Percentiles rank a stretch among this genome's conserved stretches.
These are phyloP conservation scores for Micromys minutus DNA, from an alignment of 2,113 vertebrate genomes.

Conservation along the genomic window DNA sequence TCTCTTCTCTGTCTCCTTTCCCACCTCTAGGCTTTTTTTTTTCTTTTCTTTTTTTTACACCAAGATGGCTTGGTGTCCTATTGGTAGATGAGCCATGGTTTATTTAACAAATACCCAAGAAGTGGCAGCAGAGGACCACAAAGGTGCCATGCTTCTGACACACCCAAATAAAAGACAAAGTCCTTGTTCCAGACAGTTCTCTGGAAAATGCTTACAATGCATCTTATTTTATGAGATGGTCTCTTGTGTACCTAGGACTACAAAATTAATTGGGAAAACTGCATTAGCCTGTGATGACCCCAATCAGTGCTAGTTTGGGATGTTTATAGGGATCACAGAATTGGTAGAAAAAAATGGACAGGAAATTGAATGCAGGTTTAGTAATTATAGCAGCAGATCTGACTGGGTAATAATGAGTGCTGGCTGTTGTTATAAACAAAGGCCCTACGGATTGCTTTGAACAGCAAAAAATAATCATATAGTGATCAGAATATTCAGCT, in stretches of 20 bases:
- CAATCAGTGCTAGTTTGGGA: constrained; percentile 42
- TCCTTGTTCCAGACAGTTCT: constrained; percentile 17
- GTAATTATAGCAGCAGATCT: not conserved
- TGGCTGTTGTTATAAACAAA: not conserved
- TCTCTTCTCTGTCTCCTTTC: not conserved
- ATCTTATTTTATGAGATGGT: not conserved
- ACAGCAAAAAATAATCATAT: not conserved
- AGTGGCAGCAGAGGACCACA: not conserved
- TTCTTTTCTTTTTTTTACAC: not conserved
- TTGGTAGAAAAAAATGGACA: constrained; percentile 1
- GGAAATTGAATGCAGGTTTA: not conserved
- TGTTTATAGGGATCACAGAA: constrained; percentile 48
- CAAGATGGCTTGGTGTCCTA: not conserved
- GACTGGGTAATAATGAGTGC: not conserved
- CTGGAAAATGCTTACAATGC: constrained; percentile 15
- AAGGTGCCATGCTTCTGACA: not conserved
- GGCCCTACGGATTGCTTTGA: not conserved
- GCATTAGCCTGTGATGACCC: constrained; percentile 55
- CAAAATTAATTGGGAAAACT: constrained; percentile 55
- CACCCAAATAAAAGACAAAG: not conserved
- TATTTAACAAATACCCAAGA: not conserved
- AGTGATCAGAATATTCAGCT: not conserved
- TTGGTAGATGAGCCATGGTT: not conserved
- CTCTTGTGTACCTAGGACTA: not conserved
- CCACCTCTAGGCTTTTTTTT: no score